phyloP scores from a whole-genome alignment of 2,113 vertebrate genomes.

The Nycticryphes semicollaris region DNA sequence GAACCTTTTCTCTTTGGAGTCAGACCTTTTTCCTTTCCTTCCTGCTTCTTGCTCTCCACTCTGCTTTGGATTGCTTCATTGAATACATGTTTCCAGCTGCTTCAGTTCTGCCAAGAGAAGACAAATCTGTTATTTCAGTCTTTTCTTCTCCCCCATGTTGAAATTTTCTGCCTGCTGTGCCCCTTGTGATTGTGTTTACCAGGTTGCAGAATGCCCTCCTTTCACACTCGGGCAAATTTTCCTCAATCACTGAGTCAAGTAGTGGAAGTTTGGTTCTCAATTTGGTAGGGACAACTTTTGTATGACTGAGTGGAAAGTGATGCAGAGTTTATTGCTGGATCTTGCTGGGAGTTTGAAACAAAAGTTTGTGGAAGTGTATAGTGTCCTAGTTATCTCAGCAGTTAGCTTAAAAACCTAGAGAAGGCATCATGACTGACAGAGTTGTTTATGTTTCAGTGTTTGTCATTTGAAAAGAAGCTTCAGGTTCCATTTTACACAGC shows the following conservation, averaged over 20 bases:
- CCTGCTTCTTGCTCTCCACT: not conserved
- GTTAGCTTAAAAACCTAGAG: not conserved
- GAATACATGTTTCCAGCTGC: not conserved
- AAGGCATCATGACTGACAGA: not conserved
- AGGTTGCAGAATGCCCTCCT: not conserved
- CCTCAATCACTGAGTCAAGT: not conserved
- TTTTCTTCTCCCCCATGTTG: not conserved
- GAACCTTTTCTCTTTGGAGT: not conserved
- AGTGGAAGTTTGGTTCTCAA: not conserved
- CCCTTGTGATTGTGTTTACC: not conserved
- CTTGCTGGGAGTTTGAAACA: not conserved
- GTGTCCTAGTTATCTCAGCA: not conserved
- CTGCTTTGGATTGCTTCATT: not conserved
- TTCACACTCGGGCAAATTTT: not conserved
- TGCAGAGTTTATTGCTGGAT: not conserved
- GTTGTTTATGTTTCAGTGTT: not conserved
- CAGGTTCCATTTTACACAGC: not conserved
- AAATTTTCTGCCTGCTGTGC: not conserved
- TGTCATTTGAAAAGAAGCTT: not conserved
- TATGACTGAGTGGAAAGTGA: not conserved
- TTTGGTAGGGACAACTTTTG: not conserved
- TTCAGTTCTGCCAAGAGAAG: not conserved
- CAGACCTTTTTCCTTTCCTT: not conserved
- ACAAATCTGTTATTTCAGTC: not conserved
- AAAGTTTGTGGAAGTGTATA: not conserved